These are phyloP conservation scores for Anastrepha obliqua DNA, from an alignment of 1,140 invertebrate species.

Conservation along the genomic window DNA sequence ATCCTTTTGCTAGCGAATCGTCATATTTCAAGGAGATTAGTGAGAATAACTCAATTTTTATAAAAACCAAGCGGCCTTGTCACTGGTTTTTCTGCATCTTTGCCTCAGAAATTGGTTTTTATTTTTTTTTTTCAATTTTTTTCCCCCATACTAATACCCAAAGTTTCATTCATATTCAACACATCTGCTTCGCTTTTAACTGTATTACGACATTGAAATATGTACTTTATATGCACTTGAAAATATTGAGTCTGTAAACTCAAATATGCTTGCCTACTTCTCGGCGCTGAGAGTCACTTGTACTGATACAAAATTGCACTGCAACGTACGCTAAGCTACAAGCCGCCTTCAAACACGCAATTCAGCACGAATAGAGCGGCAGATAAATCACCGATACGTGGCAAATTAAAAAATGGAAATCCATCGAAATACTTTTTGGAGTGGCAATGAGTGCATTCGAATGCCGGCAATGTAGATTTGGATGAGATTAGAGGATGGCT, in stretches of 20 bases:
- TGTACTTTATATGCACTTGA: background rate
- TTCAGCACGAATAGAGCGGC: constrained; percentile 12
- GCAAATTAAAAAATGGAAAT: constrained; percentile 46
- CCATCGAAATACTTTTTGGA: constrained; percentile 27
- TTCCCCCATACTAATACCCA: too few relatives aligned
- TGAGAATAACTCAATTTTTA: too few relatives aligned
- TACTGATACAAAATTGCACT: background rate
- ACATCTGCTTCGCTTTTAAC: too few relatives aligned
- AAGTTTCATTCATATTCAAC: too few relatives aligned
- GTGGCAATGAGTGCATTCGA: constrained; percentile 11
- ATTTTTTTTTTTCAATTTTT: too few relatives aligned
- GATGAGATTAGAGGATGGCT: constrained; percentile 1
- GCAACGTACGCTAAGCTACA: background rate
- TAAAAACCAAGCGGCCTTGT: too few relatives aligned
- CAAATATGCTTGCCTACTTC: background rate
- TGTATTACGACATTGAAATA: background rate
- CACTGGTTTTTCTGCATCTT: too few relatives aligned
- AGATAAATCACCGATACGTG: constrained; percentile 46
- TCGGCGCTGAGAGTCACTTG: background rate
- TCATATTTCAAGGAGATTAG: too few relatives aligned
- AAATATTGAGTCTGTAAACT: background rate
- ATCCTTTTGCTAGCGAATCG: too few relatives aligned
- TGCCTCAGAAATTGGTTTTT: too few relatives aligned
- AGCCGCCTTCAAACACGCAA: constrained; percentile 23
- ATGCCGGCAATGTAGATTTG: constrained; percentile 9